A percentile compares a stretch with the other conserved stretches of the same genome.
Conservation (phyloP, 2,888 invertebrate genomes). For the Dicranocentrus wangi region DNA sequence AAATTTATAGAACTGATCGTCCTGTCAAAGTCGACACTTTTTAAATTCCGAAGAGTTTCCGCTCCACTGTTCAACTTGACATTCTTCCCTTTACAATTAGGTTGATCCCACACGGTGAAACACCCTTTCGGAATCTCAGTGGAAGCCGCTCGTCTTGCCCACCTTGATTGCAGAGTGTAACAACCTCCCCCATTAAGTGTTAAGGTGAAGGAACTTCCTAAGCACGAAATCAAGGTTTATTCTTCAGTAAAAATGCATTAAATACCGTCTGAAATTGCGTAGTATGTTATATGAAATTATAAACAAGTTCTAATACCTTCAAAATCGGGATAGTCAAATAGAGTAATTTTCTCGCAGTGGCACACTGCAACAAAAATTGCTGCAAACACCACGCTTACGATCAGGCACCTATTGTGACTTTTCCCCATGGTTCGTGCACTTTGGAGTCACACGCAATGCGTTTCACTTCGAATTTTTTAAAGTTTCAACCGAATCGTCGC, state of each 20-base stretch:
- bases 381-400: neutral
- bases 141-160: constrained; percentile 18
- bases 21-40: constrained; percentile 25
- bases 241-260: neutral
- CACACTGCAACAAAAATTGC: neutral
- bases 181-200: constrained; percentile 46
- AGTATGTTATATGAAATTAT: neutral
- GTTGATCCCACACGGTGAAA: constrained; percentile 21
- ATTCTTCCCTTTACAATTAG: constrained; percentile 22
- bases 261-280: neutral
- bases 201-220: constrained; percentile 35
- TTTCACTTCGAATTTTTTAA: too few relatives aligned
- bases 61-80: neutral
- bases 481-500: neutral
- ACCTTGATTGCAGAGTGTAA: constrained; percentile 29
- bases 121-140: constrained; percentile 26
- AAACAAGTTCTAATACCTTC: neutral
- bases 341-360: neutral
- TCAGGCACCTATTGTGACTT: too few relatives aligned
- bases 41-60: constrained; percentile 15
- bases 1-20: constrained; percentile 30
- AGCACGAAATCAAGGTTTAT: too few relatives aligned
- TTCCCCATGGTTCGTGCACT: neutral
- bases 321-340: neutral
- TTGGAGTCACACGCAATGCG: too few relatives aligned